These are phyloP conservation scores for Onychostoma macrolepis DNA, from an alignment of 2,113 vertebrate species.

Conservation along the genomic window DNA sequence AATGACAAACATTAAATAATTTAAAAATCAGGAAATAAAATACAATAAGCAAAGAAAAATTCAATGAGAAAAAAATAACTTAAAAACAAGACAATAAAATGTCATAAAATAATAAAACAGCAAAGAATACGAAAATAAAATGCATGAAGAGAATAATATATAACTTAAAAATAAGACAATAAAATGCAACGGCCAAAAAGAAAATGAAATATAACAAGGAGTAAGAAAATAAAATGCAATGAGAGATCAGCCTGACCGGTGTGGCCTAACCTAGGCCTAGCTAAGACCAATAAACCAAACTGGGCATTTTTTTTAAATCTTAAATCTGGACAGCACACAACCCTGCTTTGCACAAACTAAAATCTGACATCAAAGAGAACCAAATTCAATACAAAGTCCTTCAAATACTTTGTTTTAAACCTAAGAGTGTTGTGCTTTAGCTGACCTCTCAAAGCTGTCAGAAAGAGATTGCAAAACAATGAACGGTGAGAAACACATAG, in stretches of 20 bases:
- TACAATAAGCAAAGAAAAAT: neutral
- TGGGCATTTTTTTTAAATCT: neutral
- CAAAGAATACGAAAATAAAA: neutral
- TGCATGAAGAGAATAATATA: neutral
- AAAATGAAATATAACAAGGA: neutral
- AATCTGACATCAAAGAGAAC: neutral
- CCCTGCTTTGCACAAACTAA: neutral
- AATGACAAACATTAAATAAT: neutral
- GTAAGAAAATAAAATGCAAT: neutral
- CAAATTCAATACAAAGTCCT: too few relatives aligned
- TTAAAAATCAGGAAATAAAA: neutral
- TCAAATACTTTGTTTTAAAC: neutral
- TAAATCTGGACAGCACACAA: neutral
- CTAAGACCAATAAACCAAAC: neutral
- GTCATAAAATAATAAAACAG: neutral
- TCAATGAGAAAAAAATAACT: neutral
- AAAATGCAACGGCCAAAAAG: neutral
- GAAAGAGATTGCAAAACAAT: neutral
- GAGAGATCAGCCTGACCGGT: neutral
- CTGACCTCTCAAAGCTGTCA: neutral
- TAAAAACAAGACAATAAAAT: neutral
- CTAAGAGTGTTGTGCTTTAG: neutral
- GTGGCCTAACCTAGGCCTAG: neutral
- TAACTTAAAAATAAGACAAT: neutral
- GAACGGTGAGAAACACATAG: neutral